Evolutionary conservation across 2,888 invertebrate species (phyloP), one percentile per base, ranked within the genome.

Genomic region (Quadriops clusia): DNA sequence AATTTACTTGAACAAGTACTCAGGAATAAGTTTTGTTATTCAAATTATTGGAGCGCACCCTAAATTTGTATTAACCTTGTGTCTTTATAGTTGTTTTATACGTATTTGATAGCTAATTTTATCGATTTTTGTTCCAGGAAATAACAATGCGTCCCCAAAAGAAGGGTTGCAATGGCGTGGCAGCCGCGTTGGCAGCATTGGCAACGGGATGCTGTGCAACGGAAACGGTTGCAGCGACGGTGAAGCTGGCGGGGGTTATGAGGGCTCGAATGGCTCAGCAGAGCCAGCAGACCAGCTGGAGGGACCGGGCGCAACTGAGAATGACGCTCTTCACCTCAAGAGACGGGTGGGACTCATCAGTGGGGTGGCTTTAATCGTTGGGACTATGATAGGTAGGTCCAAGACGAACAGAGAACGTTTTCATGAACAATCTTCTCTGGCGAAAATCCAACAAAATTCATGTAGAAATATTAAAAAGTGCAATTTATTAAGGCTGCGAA

Each of bases 311-410:
- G 67, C 87, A 89, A 73, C 80, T 85, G 69, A 77, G 87, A 78
- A 86, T 81, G 83, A 89, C 86, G 68, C 84, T 89, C 76, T 91
- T 90, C 85, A 89, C 86, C 87, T 90, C 86, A 81, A 90, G 87
- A 89, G 90, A 83, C 85, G 87, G 82, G 85, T 94, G 79, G 91
- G 93, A 77, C 86, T 93, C 78, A 70, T 91, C 80, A 90, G 90
- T 81, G 93, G 93, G 79, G 87, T 89, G 77, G 90, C 91, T 79
- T 77, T 94, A 80, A 94, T 93, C 70, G 91, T 93, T 53, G 93
- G 93, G 56, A 93, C 93, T 47, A 94, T 93, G 93, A 93, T 94
- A 60, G 93, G 91, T 87, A 61, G 67, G 68, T 55, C n/a, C n/a
- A n/a, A n/a, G n/a, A 38, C 26, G n/a, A n/a, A n/a, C n/a, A n/a